Evolutionary conservation across 1,140 invertebrate species (phyloP).

Genomic region (Drosophila punjabiensis): DNA sequence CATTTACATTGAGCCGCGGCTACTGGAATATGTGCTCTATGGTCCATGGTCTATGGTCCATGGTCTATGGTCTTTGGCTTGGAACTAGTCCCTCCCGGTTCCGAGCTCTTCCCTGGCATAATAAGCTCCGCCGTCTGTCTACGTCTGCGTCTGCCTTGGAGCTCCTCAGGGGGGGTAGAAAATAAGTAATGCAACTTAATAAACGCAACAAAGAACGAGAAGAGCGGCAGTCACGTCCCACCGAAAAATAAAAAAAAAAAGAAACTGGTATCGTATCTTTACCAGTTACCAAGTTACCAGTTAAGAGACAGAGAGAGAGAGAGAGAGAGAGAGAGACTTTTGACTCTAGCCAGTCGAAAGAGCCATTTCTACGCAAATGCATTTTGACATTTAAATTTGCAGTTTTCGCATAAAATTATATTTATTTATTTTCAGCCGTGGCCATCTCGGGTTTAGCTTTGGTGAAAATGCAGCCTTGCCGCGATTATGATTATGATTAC

Average conservation of each 20-base stretch:
- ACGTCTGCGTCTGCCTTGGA: not conserved
- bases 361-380: conserved; percentile 75
- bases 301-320: no score
- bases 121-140: conserved; percentile 8
- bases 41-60: not conserved
- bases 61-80: not conserved
- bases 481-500: conserved; percentile 21
- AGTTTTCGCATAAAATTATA: conserved; percentile 84
- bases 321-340: conserved; percentile 9
- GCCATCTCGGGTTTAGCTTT: conserved; percentile 10
- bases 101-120: conserved; percentile 1
- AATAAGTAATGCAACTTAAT: conserved; percentile 82
- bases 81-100: conserved; percentile 1
- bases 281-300: no score
- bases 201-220: conserved; percentile 75
- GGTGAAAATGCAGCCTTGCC: conserved; percentile 75
- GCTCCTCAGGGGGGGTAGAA: conserved; percentile 37
- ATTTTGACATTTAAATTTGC: conserved; percentile 84
- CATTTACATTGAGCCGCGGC: conserved; percentile 72
- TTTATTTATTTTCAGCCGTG: conserved; percentile 49
- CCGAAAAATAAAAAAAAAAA: conserved; percentile 2
- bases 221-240: conserved; percentile 48
- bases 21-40: conserved; percentile 58
- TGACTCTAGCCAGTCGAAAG: not conserved
- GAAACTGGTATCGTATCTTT: conserved; percentile 28